Percentiles rank a stretch among this genome's conserved stretches.
phyloP scores from a whole-genome alignment of 2,113 vertebrate genomes.

The Herpailurus yagouaroundi region DNA sequence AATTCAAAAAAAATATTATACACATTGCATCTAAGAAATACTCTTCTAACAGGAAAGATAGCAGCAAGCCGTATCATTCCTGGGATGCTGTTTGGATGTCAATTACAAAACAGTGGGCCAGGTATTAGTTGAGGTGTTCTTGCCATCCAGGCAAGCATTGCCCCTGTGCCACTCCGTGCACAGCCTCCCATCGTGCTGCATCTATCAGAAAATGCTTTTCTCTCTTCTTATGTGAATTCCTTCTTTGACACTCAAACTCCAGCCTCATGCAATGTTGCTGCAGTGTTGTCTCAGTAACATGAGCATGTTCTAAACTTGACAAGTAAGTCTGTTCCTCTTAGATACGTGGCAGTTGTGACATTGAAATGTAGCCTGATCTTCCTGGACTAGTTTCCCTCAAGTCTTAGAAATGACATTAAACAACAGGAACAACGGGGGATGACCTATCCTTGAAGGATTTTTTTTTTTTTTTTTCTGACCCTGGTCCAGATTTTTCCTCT shows the following conservation, averaged over 20 bases:
- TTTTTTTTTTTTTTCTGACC: conserved; percentile 54
- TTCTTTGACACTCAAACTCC: neutral
- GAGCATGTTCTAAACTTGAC: neutral
- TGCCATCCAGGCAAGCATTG: neutral
- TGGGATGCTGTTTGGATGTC: neutral
- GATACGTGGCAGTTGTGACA: neutral
- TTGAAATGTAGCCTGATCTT: neutral
- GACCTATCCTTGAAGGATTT: conserved; percentile 1
- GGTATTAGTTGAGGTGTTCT: neutral
- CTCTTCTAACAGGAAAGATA: neutral
- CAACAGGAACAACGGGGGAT: neutral
- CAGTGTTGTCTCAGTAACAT: neutral
- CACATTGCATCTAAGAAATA: neutral
- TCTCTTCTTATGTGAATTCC: neutral
- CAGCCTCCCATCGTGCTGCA: neutral
- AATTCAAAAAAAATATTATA: neutral
- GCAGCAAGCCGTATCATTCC: too few relatives aligned
- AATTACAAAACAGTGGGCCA: neutral
- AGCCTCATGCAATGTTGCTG: neutral
- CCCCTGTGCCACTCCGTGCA: fast-evolving
- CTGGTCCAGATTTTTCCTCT: conserved; percentile 18
- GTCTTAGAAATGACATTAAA: conserved; percentile 59
- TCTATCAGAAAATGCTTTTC: neutral
- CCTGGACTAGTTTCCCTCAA: neutral
- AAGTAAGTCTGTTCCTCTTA: neutral